A percentile compares a stretch with the other conserved stretches of the same genome.
phyloP scores from a whole-genome alignment of 2,888 invertebrate genomes.

The Cephus rjabovi region DNA sequence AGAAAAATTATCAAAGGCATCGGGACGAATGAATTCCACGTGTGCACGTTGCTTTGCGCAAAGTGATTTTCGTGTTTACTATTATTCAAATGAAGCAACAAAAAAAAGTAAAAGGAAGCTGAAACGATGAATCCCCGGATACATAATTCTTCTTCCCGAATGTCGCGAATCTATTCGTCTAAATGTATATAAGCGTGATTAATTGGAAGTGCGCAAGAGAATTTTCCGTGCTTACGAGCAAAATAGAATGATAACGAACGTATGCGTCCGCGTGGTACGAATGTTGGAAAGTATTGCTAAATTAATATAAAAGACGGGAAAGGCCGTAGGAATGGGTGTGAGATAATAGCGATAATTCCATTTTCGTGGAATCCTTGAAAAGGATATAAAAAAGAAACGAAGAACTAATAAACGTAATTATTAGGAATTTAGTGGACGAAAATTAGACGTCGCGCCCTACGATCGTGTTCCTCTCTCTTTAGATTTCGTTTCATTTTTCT shows the following conservation, averaged over 20 bases:
- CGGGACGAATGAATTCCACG: neutral
- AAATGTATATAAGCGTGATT: slow-evolving; percentile 32
- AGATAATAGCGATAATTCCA: neutral
- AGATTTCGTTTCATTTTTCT: neutral
- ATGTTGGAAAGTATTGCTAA: neutral
- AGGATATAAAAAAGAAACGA: slow-evolving; percentile 52
- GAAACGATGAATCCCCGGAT: neutral
- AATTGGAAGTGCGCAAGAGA: slow-evolving; percentile 22
- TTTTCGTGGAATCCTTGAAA: slow-evolving; percentile 49
- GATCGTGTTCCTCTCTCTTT: neutral
- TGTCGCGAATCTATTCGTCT: slow-evolving; percentile 38
- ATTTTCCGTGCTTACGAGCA: neutral
- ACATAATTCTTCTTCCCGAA: neutral
- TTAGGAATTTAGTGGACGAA: slow-evolving; percentile 25
- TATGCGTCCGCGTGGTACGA: neutral
- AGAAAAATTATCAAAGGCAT: neutral
- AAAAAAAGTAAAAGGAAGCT: neutral
- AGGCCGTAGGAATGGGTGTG: neutral
- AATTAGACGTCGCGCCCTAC: slow-evolving; percentile 20
- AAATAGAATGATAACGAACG: neutral
- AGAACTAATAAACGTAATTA: slow-evolving; percentile 32
- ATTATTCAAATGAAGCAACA: neutral
- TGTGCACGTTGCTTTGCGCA: neutral
- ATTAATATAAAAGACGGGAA: neutral
- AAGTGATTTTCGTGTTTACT: neutral